These are phyloP conservation scores for Oscarella lobularis DNA, from an alignment of 37 sponge, comb jelly and placozoan genomes.

Conservation along the genomic window DNA sequence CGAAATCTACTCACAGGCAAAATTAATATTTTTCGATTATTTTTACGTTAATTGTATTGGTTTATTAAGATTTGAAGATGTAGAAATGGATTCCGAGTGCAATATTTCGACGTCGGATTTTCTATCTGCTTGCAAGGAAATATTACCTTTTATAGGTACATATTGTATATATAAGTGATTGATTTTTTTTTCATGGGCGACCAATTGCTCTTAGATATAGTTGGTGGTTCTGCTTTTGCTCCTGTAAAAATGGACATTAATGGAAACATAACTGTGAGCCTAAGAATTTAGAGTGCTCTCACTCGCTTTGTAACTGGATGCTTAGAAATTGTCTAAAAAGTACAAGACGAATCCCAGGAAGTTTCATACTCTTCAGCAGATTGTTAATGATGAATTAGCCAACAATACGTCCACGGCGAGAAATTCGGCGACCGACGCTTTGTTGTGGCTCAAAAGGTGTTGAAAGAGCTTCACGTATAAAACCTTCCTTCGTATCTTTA, in stretches of 20 bases:
- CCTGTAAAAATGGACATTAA: conserved; percentile 73
- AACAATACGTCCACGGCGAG: conserved; percentile 19
- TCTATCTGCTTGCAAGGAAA: conserved; percentile 26
- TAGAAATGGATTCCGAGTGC: conserved; percentile 17
- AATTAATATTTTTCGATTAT: no score
- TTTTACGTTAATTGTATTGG: no score
- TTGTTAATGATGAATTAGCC: conserved; percentile 39
- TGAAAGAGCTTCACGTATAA: not conserved
- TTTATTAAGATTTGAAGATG: conserved; percentile 36
- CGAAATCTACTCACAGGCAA: no score
- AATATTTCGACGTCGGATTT: conserved; percentile 43
- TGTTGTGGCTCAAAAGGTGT: conserved; percentile 74
- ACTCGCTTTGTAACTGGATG: no score
- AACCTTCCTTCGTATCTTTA: not conserved
- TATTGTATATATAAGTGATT: not conserved
- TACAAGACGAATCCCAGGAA: conserved; percentile 16
- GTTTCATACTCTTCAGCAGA: conserved; percentile 49
- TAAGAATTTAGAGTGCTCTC: no score
- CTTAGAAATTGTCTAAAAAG: conserved; percentile 43
- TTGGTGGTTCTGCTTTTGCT: conserved; percentile 54
- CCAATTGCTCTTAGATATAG: conserved; percentile 25
- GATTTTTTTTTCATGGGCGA: not conserved
- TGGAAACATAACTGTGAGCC: conserved; percentile 52
- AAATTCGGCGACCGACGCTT: conserved; percentile 63
- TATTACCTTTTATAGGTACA: conserved; percentile 66